Conservation (phyloP, 2,888 invertebrate species). For the Troides helena region DNA sequence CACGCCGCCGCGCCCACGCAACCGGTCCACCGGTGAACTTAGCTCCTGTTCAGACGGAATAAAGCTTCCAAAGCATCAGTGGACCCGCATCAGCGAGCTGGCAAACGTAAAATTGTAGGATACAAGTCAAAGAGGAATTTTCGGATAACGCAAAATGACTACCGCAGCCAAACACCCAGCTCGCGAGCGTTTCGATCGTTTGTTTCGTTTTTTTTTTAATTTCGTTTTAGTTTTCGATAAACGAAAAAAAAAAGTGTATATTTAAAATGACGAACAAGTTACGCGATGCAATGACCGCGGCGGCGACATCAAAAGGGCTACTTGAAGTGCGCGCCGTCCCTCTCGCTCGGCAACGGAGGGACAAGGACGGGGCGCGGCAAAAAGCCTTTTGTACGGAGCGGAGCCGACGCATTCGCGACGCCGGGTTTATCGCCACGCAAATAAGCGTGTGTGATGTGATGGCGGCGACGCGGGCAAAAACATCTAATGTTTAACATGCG, state of each 20-base stretch:
- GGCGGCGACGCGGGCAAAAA: slow-evolving; percentile 40
- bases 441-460: slow-evolving; percentile 43
- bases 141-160: slow-evolving; percentile 71
- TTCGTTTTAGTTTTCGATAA: slow-evolving; percentile 66
- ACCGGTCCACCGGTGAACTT: too few relatives aligned
- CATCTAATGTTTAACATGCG: slow-evolving; percentile 39
- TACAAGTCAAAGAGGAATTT: slow-evolving; percentile 45
- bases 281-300: slow-evolving; percentile 65
- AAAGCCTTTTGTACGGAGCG: slow-evolving; percentile 61
- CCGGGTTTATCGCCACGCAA: slow-evolving; percentile 42
- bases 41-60: too few relatives aligned
- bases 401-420: slow-evolving; percentile 45
- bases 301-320: slow-evolving; percentile 69
- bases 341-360: slow-evolving; percentile 38
- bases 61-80: too few relatives aligned
- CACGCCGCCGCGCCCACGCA: slow-evolving; percentile 29
- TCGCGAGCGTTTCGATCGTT: slow-evolving; percentile 44
- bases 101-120: slow-evolving; percentile 54
- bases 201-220: slow-evolving; percentile 45
- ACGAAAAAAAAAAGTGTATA: slow-evolving; percentile 54
- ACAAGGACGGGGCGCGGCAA: slow-evolving; percentile 41
- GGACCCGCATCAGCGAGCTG: too few relatives aligned
- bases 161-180: slow-evolving; percentile 61
- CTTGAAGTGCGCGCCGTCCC: slow-evolving; percentile 55
- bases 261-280: slow-evolving; percentile 46